phyloP scores from a whole-genome alignment of 2,113 vertebrate species.

The Hiodon alosoides region DNA sequence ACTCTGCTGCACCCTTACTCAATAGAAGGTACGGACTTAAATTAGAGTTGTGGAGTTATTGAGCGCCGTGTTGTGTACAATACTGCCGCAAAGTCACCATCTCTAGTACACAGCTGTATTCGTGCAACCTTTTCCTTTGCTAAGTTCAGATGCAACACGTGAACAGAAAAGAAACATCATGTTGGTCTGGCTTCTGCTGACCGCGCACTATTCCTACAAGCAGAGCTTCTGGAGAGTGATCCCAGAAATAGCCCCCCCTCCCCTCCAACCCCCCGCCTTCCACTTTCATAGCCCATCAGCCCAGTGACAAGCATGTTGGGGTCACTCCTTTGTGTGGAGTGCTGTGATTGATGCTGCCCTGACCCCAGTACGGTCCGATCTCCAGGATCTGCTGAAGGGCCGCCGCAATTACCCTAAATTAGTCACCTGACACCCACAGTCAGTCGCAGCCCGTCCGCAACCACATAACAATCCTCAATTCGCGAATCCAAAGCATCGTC shows the following conservation, averaged over 20 bases:
- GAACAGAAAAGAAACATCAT: too few species aligned
- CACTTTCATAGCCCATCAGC: too few species aligned
- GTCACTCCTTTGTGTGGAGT: constrained; percentile 21
- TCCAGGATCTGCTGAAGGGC: constrained; percentile 30
- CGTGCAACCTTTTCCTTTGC: too few species aligned
- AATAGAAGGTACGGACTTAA: too few species aligned
- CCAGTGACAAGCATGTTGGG: constrained; percentile 20
- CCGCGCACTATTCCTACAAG: not conserved
- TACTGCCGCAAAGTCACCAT: too few species aligned
- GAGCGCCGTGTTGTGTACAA: too few species aligned
- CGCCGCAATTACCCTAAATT: constrained; percentile 77
- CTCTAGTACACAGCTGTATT: too few species aligned
- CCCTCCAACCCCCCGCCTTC: constrained; percentile 3
- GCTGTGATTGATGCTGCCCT: constrained; percentile 49
- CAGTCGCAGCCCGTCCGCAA: constrained; percentile 32
- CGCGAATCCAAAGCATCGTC: not conserved
- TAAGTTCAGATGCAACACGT: too few species aligned
- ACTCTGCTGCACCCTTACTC: too few species aligned
- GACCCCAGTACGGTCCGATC: constrained; percentile 37
- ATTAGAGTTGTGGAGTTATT: too few species aligned
- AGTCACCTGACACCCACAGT: constrained; percentile 58
- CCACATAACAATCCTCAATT: constrained; percentile 12
- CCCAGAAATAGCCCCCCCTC: not conserved
- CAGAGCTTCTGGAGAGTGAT: constrained; percentile 40
- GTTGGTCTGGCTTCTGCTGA: too few species aligned